Evolutionary conservation across 2,797 vertebrate species (phyloP), one percentile per base, ranked within the genome.

Genomic region (Danio tinwini): DNA sequence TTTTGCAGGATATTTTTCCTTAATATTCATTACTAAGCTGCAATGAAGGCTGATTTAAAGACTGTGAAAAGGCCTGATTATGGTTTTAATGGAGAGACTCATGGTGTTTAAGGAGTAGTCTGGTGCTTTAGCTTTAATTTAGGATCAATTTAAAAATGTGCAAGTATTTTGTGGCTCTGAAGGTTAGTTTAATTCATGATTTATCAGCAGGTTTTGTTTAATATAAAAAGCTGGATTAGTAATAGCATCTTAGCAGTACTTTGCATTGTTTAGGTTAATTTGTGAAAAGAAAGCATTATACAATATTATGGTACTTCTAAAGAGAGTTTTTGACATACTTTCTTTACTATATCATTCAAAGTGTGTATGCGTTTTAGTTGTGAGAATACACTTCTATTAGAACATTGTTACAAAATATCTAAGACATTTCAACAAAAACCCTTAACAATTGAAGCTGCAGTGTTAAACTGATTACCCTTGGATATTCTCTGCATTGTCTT

Each of bases 61-160:
- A 52, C 49, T 39, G 44, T 47, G 44, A 67, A 67, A 67, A 19
- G 44, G 29, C 39, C 6, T 1, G 10, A 53, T 64, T 65, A 21
- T 45, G 49, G 39, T 42, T 50, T 55, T 45, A 65, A 76, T 65
- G 4, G 62, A 45, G 19, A 56, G 62, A 47, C n/a, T 5, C 2
- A 5, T 61, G 13, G 19, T 47, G 16, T 53, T 74, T 17, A 63
- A 39, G 12, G 59, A 63, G 47, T 63, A 6, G 8, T 11, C 13
- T 73, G 70, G 19, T 37, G 17, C 19, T 62, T 62, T 40, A 61
- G 16, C 16, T 72, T 39, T 44, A 58, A 58, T 72, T 72, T 40
- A 45, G 52, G 12, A 56, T 47, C 44, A 59, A n/a, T 45, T 45
- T 11, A 42, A 73, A 59, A n/a, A 44, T n/a, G 10, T 16, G 17